Percentiles rank a stretch among this genome's conserved stretches.
phyloP scores from a whole-genome alignment of 2,797 vertebrate species.

The Myotis pilosus region DNA sequence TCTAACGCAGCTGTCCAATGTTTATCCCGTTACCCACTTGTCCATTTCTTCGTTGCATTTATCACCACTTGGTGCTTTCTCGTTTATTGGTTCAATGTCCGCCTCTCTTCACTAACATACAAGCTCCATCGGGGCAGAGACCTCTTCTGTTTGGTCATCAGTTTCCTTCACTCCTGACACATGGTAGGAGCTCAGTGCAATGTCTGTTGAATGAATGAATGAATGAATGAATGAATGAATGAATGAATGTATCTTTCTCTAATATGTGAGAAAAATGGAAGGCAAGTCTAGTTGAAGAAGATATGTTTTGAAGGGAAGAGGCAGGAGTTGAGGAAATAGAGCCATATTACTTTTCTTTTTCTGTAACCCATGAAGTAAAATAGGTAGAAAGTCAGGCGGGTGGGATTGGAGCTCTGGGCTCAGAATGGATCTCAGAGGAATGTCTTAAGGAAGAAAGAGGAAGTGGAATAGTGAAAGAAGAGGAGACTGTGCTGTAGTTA shows the following conservation, averaged over 20 bases:
- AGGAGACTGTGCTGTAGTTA: rapidly evolving
- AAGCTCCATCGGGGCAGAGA: background rate
- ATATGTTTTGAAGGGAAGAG: background rate
- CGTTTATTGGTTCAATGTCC: background rate
- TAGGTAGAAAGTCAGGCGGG: background rate
- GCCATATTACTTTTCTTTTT: background rate
- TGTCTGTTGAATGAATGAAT: background rate
- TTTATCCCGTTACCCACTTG: background rate
- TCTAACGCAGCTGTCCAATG: background rate
- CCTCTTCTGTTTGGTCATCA: background rate
- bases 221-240: background rate
- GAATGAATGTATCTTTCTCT: background rate
- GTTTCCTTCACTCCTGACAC: background rate
- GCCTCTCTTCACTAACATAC: background rate
- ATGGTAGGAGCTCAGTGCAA: background rate
- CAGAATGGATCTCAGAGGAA: background rate
- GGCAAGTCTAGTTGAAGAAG: background rate
- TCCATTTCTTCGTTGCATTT: background rate
- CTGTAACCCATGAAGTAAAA: background rate
- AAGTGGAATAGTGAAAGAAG: background rate
- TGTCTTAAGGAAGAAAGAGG: background rate
- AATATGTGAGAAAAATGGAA: background rate
- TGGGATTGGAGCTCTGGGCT: background rate
- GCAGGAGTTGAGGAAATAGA: background rate
- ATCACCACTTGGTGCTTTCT: background rate